phyloP scores from a whole-genome alignment of 1,140 invertebrate species.

The Spodoptera litura region DNA sequence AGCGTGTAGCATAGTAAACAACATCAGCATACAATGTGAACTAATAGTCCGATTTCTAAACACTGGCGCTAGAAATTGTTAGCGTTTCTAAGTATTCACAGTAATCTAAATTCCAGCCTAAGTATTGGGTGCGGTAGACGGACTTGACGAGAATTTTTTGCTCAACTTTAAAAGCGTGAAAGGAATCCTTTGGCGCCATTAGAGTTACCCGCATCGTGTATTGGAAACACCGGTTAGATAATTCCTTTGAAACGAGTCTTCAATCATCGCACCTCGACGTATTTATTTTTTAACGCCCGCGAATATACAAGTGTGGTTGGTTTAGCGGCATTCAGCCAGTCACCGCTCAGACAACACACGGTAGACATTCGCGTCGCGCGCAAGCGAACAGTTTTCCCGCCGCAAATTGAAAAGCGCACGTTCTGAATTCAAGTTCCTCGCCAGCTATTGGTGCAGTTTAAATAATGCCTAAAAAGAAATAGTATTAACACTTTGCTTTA shows the following conservation, averaged over 20 bases:
- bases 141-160: conserved; percentile 22
- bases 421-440: conserved; percentile 60
- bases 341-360: conserved; percentile 75
- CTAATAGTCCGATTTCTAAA: background rate
- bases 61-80: conserved; percentile 1
- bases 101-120: conserved; percentile 28
- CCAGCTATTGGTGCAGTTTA: conserved; percentile 52
- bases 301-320: conserved; percentile 77
- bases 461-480: conserved; percentile 85
- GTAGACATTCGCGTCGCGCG: conserved; percentile 71
- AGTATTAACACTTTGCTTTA: conserved; percentile 51
- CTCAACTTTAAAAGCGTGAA: conserved; percentile 27
- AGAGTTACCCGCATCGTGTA: conserved; percentile 45
- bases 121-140: conserved; percentile 22
- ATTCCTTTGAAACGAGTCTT: conserved; percentile 79
- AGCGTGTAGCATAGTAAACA: too few species aligned
- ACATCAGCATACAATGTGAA: background rate
- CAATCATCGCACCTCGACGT: conserved; percentile 76
- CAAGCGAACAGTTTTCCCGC: conserved; percentile 71
- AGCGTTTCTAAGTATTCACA: background rate
- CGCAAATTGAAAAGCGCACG: conserved; percentile 69
- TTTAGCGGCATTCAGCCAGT: conserved; percentile 78
- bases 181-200: conserved; percentile 50
- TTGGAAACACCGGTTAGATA: conserved; percentile 76
- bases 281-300: conserved; percentile 83